Base-by-base conservation (phyloP, 1,140 invertebrate genomes). In the Drosophila ercepeae region DNA sequence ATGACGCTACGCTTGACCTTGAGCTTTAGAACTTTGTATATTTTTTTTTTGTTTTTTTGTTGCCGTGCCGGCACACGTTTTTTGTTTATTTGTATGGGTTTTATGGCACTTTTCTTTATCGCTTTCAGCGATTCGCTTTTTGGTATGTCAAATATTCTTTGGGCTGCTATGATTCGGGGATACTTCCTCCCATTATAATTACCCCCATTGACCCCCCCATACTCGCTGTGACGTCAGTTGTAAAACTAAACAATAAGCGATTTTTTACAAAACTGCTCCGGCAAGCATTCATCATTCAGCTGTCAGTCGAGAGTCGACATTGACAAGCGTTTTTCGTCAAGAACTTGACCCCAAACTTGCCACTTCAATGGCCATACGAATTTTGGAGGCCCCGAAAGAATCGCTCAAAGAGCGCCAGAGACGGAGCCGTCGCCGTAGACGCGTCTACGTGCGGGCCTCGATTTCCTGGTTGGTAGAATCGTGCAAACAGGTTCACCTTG, bases 381-480 rank as follows among this genome's bases (percentile, higher is more conserved):
- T 6, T 41, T 41, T 39, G 27, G 36, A 27, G 57, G 51, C 53
- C 69, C 42, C 45, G 39, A 50, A 72, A 71, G 68, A 63, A 67
- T 51, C 27, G 49, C 51, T 49, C 14, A 7, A 36, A 34, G 21
- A 68, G 63, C 39, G 45, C 51, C 45, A 49, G 29, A 49, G 41
- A n/a, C n/a, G n/a, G n/a, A 65, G 39, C 19, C 16, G 36, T 18
- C 14, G 42, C 36, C 8, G 54, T 41, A 59, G 76, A 78, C 65
- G 72, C 60, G 58, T 75, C 54, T 77, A 86, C 82, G 82, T 88
- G 81, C 42, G 70, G 49, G 58, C 13, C 18, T 49, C 53, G 70
- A 88, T 88, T 88, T 88, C 82, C 82, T 88, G 82, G 83, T 88
- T 88, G n/a, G n/a, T 88, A 88, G 82, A 88, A 88, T 88, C 77